These are phyloP conservation scores for Piliocolobus tephrosceles DNA, from an alignment of 2,113 vertebrate species.

Conservation along the genomic window DNA sequence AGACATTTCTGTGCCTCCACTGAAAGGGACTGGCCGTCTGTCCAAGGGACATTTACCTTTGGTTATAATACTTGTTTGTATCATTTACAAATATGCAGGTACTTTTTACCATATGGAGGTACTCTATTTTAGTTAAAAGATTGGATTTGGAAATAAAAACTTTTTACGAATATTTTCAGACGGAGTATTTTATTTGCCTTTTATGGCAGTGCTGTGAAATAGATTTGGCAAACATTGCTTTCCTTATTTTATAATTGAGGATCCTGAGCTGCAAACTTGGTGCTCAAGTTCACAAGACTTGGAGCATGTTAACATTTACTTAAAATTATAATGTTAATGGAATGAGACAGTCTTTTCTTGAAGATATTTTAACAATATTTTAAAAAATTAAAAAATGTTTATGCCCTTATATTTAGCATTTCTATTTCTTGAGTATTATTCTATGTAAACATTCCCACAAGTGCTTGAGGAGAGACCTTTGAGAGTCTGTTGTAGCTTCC, in stretches of 20 bases:
- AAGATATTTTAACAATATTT: neutral
- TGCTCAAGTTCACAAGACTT: neutral
- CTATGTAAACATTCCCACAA: neutral
- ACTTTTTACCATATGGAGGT: neutral
- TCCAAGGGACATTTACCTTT: neutral
- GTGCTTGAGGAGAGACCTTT: neutral
- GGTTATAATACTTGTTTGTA: neutral
- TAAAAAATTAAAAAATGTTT: neutral
- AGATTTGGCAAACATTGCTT: neutral
- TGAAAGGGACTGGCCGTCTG: neutral
- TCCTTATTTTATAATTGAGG: neutral
- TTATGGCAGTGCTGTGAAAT: neutral
- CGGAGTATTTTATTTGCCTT: neutral
- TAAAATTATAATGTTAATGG: neutral
- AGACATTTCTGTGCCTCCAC: neutral
- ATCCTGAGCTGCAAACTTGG: neutral
- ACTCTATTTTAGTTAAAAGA: neutral
- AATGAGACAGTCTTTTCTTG: neutral
- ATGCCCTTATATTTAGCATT: neutral
- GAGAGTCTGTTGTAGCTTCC: neutral
- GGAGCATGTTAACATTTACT: neutral
- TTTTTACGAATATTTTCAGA: neutral
- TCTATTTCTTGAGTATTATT: slow-evolving; percentile 4
- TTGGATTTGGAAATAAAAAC: neutral
- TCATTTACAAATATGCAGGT: neutral